Evolutionary conservation across 2,888 invertebrate species (phyloP).

Genomic region (Rhogogaster chlorosoma): DNA sequence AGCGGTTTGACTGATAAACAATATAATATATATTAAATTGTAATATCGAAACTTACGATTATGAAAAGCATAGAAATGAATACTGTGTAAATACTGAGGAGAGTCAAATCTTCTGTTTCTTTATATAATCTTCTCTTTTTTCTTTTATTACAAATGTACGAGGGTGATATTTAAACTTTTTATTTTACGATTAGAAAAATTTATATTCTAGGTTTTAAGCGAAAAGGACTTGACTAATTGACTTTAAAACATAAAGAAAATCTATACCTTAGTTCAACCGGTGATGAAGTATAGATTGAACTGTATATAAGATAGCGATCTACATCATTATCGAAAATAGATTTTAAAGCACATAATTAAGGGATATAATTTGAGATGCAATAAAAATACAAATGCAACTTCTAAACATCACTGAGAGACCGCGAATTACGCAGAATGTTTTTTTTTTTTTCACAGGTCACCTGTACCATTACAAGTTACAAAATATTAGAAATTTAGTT

Average conservation of each 20-base stretch:
- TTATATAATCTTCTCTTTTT: neutral
- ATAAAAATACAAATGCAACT: conserved; percentile 9
- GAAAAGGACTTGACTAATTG: conserved; percentile 23
- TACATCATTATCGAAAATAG: neutral
- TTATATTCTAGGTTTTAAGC: conserved; percentile 31
- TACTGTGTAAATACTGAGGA: conserved; percentile 5
- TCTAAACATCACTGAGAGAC: neutral
- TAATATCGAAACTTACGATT: conserved; percentile 1
- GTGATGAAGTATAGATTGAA: conserved; percentile 33
- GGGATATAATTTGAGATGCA: conserved; percentile 2
- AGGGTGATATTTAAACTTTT: conserved; percentile 25
- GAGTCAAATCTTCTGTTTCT: neutral
- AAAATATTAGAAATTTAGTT: conserved; percentile 8
- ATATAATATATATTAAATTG: neutral
- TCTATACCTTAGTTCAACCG: conserved; percentile 23
- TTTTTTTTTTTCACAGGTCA: conserved; percentile 15
- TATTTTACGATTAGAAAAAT: conserved; percentile 19
- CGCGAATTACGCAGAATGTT: neutral
- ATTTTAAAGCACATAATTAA: neutral
- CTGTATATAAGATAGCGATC: conserved; percentile 24
- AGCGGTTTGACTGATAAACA: neutral
- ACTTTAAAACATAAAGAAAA: neutral
- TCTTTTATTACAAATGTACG: conserved; percentile 14
- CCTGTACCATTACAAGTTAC: conserved; percentile 31
- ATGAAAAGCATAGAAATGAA: neutral